Percentiles rank a stretch among this genome's conserved stretches.
phyloP scores from a whole-genome alignment of 2,797 vertebrate species.

The Dendrocincla tyrannina region DNA sequence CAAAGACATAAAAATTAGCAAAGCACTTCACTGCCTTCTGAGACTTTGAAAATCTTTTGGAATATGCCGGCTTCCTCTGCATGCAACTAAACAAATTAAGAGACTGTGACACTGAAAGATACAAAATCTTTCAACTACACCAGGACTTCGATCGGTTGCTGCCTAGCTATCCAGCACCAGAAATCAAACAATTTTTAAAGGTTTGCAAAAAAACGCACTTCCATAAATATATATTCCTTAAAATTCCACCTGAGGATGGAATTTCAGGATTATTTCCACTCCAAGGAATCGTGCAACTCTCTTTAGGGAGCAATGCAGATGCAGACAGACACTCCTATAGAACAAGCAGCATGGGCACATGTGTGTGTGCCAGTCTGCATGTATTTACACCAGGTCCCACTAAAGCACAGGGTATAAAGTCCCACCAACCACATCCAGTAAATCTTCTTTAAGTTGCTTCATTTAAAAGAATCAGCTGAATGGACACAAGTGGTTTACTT shows the following conservation, averaged over 20 bases:
- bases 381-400: neutral
- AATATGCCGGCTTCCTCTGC: conserved; percentile 3
- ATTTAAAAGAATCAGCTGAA: neutral
- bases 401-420: neutral
- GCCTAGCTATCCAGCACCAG: neutral
- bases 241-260: neutral
- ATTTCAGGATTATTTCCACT: neutral
- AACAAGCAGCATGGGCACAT: neutral
- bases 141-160: neutral
- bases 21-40: conserved; percentile 19
- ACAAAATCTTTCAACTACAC: conserved; percentile 25
- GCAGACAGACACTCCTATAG: neutral
- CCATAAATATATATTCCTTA: neutral
- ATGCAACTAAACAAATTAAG: conserved; percentile 48
- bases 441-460: neutral
- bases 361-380: neutral
- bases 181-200: neutral
- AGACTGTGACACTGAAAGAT: conserved; percentile 17
- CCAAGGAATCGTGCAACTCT: neutral
- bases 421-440: neutral
- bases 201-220: neutral
- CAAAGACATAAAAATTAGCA: conserved; percentile 57
- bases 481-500: neutral
- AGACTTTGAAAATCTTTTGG: conserved; percentile 41
- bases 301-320: neutral